Percentiles rank a stretch among this genome's conserved stretches.
These are phyloP conservation scores for Ladona fulva DNA, from an alignment of 1,140 invertebrate species.

Conservation along the genomic window DNA sequence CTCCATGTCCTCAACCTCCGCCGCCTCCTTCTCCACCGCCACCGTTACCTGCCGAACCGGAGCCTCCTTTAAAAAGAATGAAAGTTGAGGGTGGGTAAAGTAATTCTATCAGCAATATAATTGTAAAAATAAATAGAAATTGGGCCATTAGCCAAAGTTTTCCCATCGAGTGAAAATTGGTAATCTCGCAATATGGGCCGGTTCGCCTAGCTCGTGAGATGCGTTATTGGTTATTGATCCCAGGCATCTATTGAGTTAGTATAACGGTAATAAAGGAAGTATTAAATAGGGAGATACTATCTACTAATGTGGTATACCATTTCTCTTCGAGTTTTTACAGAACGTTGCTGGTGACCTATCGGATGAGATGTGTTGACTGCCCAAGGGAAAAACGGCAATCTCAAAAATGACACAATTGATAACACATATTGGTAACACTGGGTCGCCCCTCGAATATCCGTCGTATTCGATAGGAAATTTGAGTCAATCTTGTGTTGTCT, in stretches of 20 bases:
- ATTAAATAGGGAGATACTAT: background rate
- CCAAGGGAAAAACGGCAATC: background rate
- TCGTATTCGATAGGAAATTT: background rate
- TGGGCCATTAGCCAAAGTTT: background rate
- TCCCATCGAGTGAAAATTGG: background rate
- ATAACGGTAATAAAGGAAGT: background rate
- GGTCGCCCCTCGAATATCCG: background rate
- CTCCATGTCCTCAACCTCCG: background rate
- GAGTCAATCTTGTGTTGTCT: background rate
- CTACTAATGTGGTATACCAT: background rate
- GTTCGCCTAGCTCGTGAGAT: background rate
- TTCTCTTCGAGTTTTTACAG: background rate
- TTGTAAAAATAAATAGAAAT: background rate
- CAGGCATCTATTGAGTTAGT: background rate
- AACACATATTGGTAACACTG: background rate
- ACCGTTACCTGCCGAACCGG: constrained; percentile 1
- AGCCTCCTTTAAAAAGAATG: background rate
- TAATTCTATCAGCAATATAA: background rate
- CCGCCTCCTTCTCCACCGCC: background rate
- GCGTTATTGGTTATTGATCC: background rate
- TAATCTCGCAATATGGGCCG: background rate
- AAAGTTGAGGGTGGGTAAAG: background rate
- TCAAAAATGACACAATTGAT: background rate
- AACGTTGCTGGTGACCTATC: background rate
- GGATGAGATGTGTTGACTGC: background rate